Base-by-base conservation (phyloP, 2,888 invertebrate genomes). In the Caprella mutica region DNA sequence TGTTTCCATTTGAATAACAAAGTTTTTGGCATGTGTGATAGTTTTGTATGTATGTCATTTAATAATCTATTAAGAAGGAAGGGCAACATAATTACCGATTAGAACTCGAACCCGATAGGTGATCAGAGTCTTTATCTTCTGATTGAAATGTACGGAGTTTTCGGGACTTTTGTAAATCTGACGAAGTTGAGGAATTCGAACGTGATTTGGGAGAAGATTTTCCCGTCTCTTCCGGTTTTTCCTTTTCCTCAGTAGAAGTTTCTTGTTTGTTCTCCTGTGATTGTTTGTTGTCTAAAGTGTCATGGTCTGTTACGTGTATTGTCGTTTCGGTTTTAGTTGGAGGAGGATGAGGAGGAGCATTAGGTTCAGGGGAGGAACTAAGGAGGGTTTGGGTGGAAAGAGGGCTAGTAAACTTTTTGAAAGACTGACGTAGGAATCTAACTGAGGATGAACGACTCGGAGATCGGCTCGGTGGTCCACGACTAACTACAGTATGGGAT, bases 111-210 rank as follows among this genome's bases (percentile, higher is more conserved):
- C 23, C 48, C 30, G 48, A 48, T 21, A 30, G 27, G 2, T n/a
- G 29, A 30, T 30, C 48, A 17, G 48, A 29, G 14, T 48, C 48
- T 30, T 9, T 17, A 4, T 30, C 29, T 5, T 27, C 48, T n/a
- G 48, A 48, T 30, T 48, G 27, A n/a, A 48, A 48, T 1, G 48
- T 48, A 27, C 48, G 17, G 29, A 48, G 19, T 30, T 48, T 48
- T 6, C 17, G 17, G 4, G 48, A 48, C 19, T 48, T 48, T 24
- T 48, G 48, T 17, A 30, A 21, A 2, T 48, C 48, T 14, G 48
- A 30, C 6, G 48, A 30, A 21, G 48, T 30, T 21, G 48, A 48
- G 14, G 48, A 19, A 9, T 48, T 30, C 24, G 48, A 48, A 29
- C 29, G 30, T 8, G 48, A 30, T 30, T 5, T 48, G 29, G 26